phyloP scores from a whole-genome alignment of 1,140 invertebrate genomes.

The Manduca sexta region DNA sequence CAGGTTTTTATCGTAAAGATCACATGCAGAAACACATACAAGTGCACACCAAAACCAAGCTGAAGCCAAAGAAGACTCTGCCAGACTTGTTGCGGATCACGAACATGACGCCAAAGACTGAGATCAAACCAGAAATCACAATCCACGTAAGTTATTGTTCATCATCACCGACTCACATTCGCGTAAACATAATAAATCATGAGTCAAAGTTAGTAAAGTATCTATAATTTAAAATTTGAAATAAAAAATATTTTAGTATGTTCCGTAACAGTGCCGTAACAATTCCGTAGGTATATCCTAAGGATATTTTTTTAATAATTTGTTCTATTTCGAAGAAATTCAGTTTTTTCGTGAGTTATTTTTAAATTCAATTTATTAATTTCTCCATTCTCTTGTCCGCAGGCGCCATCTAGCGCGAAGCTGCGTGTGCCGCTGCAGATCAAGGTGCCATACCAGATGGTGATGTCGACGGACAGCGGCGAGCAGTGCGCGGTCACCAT shows the following conservation, averaged over 20 bases:
- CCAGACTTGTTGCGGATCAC: conserved; percentile 47
- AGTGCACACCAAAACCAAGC: conserved; percentile 79
- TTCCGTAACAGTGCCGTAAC: too few relatives aligned
- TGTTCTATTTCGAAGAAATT: too few relatives aligned
- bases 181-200: too few relatives aligned
- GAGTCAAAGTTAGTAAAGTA: too few relatives aligned
- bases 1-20: conserved; percentile 87
- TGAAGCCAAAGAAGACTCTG: conserved; percentile 71
- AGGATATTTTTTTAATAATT: too few relatives aligned
- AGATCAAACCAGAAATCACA: conserved; percentile 53
- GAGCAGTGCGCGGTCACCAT: conserved; percentile 46
- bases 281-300: too few relatives aligned
- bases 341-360: too few relatives aligned
- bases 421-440: conserved; percentile 56
- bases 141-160: conserved; percentile 43
- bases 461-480: conserved; percentile 46
- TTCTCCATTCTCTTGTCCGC: background rate
- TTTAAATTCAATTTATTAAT: too few relatives aligned
- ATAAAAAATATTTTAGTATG: too few relatives aligned
- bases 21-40: conserved; percentile 86
- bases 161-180: too few relatives aligned
- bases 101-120: conserved; percentile 22
- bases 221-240: too few relatives aligned
- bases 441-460: conserved; percentile 62
- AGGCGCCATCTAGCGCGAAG: conserved; percentile 53